Evolutionary conservation across 2,797 vertebrate genomes (phyloP).

Genomic region (Melanotaenia maccullochi): DNA sequence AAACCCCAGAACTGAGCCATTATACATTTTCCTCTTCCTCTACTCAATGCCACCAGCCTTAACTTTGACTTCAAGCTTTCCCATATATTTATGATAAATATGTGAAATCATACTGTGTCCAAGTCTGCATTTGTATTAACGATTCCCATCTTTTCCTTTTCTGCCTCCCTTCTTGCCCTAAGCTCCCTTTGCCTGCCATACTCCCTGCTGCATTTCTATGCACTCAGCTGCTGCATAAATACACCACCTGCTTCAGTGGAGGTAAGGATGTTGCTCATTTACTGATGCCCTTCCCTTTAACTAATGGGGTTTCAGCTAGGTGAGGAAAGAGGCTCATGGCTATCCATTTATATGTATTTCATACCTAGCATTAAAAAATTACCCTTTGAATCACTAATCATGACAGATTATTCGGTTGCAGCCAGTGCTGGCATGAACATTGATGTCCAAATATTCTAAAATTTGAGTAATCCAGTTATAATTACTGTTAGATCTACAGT

Average conservation of each 20-base stretch:
- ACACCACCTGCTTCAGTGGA: slow-evolving; percentile 84
- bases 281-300: slow-evolving; percentile 77
- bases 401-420: slow-evolving; percentile 61
- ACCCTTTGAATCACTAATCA: slow-evolving; percentile 74
- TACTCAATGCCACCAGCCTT: slow-evolving; percentile 8
- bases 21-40: slow-evolving; percentile 1
- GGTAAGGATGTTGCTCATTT: slow-evolving; percentile 72
- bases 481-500: slow-evolving; percentile 45
- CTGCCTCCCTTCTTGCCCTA: slow-evolving; percentile 31
- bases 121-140: slow-evolving; percentile 83
- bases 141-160: slow-evolving; percentile 49
- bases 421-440: slow-evolving; percentile 52
- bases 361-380: slow-evolving; percentile 76
- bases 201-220: slow-evolving; percentile 65
- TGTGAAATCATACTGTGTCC: slow-evolving; percentile 86
- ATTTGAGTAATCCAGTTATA: slow-evolving; percentile 32
- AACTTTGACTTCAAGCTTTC: slow-evolving; percentile 39
- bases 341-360: slow-evolving; percentile 84
- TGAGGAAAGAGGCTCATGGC: slow-evolving; percentile 77
- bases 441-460: slow-evolving; percentile 55
- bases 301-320: slow-evolving; percentile 84
- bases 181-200: slow-evolving; percentile 61
- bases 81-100: slow-evolving; percentile 90
- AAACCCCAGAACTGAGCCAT: slow-evolving; percentile 18
- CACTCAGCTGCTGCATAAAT: slow-evolving; percentile 82